Evolutionary conservation across 1,140 invertebrate species (phyloP).

Genomic region (Heliothis virescens): DNA sequence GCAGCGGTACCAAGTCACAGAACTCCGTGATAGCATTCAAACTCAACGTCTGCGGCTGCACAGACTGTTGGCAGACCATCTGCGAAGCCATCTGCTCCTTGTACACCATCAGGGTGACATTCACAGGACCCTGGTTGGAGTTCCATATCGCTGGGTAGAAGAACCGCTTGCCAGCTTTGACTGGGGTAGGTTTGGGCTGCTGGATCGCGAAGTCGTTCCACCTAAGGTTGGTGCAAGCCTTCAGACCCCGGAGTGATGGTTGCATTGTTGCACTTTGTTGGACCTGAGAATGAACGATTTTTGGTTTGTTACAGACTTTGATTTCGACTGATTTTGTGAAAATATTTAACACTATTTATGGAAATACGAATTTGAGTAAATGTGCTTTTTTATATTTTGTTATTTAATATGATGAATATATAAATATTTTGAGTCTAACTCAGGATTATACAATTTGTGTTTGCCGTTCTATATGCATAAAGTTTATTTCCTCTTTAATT

Average conservation of each 20-base stretch:
- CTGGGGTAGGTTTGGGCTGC: constrained; percentile 79
- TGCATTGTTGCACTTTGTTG: constrained; percentile 89
- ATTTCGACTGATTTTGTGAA: no score
- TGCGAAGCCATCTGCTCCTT: constrained; percentile 88
- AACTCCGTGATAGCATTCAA: constrained; percentile 92
- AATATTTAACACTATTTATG: no score
- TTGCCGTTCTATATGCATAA: no score
- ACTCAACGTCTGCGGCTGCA: constrained; percentile 87
- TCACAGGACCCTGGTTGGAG: constrained; percentile 86
- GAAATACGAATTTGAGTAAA: no score
- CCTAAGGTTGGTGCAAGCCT: constrained; percentile 89
- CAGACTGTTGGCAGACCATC: constrained; percentile 83
- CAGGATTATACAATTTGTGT: no score
- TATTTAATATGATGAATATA: no score
- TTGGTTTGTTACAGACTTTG: not conserved
- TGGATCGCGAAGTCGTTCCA: constrained; percentile 90
- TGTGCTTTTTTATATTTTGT: no score
- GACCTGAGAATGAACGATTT: constrained; percentile 84
- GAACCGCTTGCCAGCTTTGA: constrained; percentile 89
- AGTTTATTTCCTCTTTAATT: no score
- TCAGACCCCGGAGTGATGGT: constrained; percentile 89
- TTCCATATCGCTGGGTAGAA: constrained; percentile 91
- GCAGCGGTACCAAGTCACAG: constrained; percentile 90
- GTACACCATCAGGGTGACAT: constrained; percentile 90
- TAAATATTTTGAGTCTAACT: no score